A percentile compares a stretch with the other conserved stretches of the same genome.
Conservation (phyloP, 2,888 invertebrate genomes). For the Cephus rjabovi region DNA sequence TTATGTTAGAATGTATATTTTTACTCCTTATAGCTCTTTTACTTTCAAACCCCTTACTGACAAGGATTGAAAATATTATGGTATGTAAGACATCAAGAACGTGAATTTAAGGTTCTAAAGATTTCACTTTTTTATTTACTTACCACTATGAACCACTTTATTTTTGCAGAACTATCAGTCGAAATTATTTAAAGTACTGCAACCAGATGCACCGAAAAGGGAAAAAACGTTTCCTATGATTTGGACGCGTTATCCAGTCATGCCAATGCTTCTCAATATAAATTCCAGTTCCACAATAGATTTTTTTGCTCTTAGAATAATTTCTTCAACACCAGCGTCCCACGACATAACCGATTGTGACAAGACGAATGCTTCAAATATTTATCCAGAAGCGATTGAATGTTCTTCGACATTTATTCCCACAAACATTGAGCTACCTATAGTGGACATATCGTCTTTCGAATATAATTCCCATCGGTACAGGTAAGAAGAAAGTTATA, state of each 20-base stretch:
- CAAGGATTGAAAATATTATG: not conserved
- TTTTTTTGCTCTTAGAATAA: not conserved
- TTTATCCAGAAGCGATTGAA: not conserved
- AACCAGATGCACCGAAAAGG: not conserved
- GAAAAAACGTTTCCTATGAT: not conserved
- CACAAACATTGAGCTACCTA: not conserved
- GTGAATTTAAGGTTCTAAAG: not conserved
- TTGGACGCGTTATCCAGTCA: not conserved
- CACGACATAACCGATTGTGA: not conserved
- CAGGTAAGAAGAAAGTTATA: not conserved
- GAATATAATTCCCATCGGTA: not conserved
- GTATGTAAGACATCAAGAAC: not conserved
- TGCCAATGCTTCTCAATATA: not conserved
- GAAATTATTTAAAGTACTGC: not conserved
- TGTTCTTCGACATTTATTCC: not conserved
- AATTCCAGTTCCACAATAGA: not conserved
- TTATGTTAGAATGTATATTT: not conserved
- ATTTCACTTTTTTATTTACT: not conserved
- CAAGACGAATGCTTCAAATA: not conserved
- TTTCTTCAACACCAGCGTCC: not conserved
- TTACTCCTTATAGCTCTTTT: not conserved
- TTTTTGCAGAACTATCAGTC: not conserved
- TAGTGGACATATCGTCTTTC: not conserved
- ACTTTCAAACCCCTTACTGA: not conserved
- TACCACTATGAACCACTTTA: not conserved